Conservation (phyloP, 1,140 invertebrate genomes). For the Ooceraea biroi region DNA sequence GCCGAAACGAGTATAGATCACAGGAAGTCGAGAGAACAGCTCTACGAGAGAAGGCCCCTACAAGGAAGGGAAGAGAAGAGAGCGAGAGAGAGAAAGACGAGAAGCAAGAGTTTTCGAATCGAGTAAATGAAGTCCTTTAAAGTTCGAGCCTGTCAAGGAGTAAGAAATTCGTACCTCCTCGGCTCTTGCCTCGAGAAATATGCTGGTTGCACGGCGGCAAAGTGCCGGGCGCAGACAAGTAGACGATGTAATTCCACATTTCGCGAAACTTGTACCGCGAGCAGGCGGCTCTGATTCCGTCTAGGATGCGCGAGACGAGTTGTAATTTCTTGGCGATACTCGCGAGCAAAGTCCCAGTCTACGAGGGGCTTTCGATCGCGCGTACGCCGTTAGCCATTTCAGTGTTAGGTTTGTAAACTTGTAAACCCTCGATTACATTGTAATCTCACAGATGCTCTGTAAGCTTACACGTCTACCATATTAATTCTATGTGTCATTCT, state of each 20-base stretch:
- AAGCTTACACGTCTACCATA: too few relatives aligned
- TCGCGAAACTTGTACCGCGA: constrained; percentile 37
- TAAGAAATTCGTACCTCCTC: constrained; percentile 50
- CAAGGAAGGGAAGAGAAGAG: too few relatives aligned
- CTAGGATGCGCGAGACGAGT: constrained; percentile 13
- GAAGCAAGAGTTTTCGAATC: constrained; percentile 56
- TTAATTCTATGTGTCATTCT: too few relatives aligned
- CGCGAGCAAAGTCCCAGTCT: constrained; percentile 13
- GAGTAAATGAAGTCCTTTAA: constrained; percentile 61
- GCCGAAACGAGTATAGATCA: constrained; percentile 34
- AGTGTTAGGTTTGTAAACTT: too few relatives aligned
- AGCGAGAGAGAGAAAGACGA: constrained; percentile 7
- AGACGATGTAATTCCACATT: constrained; percentile 59
- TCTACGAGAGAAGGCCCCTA: constrained; percentile 33
- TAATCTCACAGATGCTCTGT: background rate
- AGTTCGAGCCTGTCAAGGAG: constrained; percentile 48
- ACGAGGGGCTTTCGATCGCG: background rate
- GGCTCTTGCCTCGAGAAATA: constrained; percentile 45
- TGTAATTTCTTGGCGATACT: constrained; percentile 50
- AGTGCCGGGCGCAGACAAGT: constrained; percentile 41
- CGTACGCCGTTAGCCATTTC: background rate
- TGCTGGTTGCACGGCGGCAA: constrained; percentile 45
- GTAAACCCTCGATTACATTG: constrained; percentile 14
- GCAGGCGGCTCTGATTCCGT: constrained; percentile 3
- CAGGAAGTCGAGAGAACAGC: constrained; percentile 7